Base-by-base conservation (phyloP, 2,888 invertebrate species). In the Spodoptera littoralis region DNA sequence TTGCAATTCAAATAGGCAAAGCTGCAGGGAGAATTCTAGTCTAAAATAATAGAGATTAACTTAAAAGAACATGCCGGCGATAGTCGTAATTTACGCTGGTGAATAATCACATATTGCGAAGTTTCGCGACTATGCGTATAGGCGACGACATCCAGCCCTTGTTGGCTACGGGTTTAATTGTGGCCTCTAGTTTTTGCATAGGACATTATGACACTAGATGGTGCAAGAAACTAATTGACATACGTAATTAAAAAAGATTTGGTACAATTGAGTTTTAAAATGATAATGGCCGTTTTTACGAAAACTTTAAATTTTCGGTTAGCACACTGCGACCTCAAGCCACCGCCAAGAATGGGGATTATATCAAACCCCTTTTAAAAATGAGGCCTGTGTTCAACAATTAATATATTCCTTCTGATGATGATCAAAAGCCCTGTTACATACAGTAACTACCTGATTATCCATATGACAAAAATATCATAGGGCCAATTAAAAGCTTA, bases 111-210 rank as follows among this genome's bases (percentile, higher is more conserved):
- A 82, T 83, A 77, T 73, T 66, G 73, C 73, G 68, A 69, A 72
- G 76, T 72, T 79, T 77, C 78, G 76, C 79, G 65, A 71, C 72
- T 74, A 73, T 77, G 80, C 75, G 75, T 79, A 77, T 66, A 77
- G 76, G 77, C 76, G 77, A 79, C 81, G 83, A 85, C 84, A 86
- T 83, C 83, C 81, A 83, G 83, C 71, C 79, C 81, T 85, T 84
- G 82, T 84, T 82, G 80, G 80, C 82, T 76, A 70, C 73, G 79
- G 72, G 77, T 85, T 89, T 88, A 88, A 89, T 88, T 88, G 88
- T 86, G 79, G 82, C 65, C 81, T 77, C 70, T 77, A 79, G 77
- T 81, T 76, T 67, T 51, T 50, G 70, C 77, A 56, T 36, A 11
- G 42, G 73, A 77, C 6, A 46, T 46, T 45, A 6, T 43, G 11